These are phyloP conservation scores for Ochropacha duplaris DNA, from an alignment of 2,888 invertebrate species.

Conservation along the genomic window DNA sequence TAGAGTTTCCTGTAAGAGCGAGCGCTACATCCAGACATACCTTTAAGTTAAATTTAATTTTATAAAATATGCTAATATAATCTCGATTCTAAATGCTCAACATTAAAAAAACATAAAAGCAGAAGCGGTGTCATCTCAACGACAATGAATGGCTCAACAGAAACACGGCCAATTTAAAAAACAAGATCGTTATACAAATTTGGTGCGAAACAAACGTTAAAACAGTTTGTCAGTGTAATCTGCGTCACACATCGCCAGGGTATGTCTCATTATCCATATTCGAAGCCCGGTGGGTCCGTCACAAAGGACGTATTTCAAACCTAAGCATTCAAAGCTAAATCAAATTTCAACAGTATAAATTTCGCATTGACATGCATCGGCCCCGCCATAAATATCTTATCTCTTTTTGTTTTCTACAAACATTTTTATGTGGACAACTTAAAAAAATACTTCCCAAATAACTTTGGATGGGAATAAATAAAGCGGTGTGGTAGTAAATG, in stretches of 20 bases:
- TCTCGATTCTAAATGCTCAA: background rate
- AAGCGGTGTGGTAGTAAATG: conserved; percentile 79
- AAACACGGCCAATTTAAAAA: conserved; percentile 24
- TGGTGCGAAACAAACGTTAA: conserved; percentile 13
- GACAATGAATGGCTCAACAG: conserved; percentile 31
- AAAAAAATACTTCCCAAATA: conserved; percentile 81
- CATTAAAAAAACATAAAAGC: conserved; percentile 33
- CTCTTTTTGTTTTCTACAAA: conserved; percentile 77
- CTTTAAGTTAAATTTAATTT: background rate
- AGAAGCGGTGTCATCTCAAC: conserved; percentile 34
- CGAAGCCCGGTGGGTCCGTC: conserved; percentile 44
- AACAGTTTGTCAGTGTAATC: conserved; percentile 39
- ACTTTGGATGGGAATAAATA: conserved; percentile 76
- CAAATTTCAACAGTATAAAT: conserved; percentile 74
- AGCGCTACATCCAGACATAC: background rate
- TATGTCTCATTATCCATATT: conserved; percentile 54
- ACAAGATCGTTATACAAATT: conserved; percentile 35
- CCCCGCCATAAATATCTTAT: conserved; percentile 68
- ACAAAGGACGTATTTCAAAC: conserved; percentile 70
- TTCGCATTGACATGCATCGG: conserved; percentile 78
- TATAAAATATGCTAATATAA: background rate
- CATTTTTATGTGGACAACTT: conserved; percentile 76
- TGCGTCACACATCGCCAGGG: conserved; percentile 28
- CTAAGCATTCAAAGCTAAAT: conserved; percentile 61
- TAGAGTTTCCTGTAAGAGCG: no score